phyloP scores from a whole-genome alignment of 2,797 vertebrate genomes.

The Megaceryle alcyon region DNA sequence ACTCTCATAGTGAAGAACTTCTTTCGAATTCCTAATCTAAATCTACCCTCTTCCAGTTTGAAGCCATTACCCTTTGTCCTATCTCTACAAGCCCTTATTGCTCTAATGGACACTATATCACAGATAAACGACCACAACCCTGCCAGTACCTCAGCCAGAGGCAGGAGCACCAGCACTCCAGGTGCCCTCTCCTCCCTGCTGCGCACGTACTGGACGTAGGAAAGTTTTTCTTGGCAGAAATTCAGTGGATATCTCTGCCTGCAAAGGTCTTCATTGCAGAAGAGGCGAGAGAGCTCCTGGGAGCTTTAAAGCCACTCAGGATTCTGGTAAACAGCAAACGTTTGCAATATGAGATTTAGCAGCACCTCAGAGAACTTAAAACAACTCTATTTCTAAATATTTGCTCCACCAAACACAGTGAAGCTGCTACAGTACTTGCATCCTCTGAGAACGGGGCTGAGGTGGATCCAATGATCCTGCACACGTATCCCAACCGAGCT shows the following conservation, averaged over 20 bases:
- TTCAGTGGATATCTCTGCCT: slow-evolving; percentile 16
- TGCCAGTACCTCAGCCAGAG: background rate
- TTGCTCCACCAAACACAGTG: background rate
- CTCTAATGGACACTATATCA: background rate
- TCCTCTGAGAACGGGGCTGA: background rate
- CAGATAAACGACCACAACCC: background rate
- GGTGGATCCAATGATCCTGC: background rate
- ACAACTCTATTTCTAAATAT: slow-evolving; percentile 51
- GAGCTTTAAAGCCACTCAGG: slow-evolving; percentile 28
- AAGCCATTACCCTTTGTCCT: too few species aligned
- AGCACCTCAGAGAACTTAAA: slow-evolving; percentile 55
- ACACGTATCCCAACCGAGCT: background rate
- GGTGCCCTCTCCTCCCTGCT: background rate
- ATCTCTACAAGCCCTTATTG: background rate
- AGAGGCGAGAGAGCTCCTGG: slow-evolving; percentile 36
- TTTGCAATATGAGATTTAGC: background rate
- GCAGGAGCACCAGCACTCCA: background rate
- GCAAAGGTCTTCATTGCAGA: slow-evolving; percentile 19
- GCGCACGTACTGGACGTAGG: background rate
- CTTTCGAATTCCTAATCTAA: too few species aligned
- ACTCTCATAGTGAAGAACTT: too few species aligned
- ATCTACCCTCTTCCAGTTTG: too few species aligned
- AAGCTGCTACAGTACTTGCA: background rate
- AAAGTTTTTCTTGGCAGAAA: slow-evolving; percentile 65
- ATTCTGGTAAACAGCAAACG: slow-evolving; percentile 42